phyloP scores from a whole-genome alignment of 2,888 invertebrate species.

The Heliconius charithonia region DNA sequence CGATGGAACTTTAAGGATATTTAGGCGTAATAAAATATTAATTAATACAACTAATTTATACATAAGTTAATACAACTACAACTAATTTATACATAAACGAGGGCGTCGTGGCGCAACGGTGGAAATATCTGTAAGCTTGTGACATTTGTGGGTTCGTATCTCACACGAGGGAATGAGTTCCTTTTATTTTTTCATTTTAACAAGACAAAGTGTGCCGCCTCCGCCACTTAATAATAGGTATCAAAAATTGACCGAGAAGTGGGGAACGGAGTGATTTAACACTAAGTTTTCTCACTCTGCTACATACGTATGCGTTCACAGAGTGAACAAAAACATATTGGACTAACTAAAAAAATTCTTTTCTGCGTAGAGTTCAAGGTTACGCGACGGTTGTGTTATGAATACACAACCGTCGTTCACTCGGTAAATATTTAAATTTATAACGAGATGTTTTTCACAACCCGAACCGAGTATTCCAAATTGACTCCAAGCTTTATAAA shows the following conservation, averaged over 20 bases:
- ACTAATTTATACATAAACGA: neutral
- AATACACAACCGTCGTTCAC: no score
- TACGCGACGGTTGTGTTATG: no score
- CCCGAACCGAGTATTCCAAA: neutral
- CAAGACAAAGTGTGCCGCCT: neutral
- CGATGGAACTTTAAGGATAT: neutral
- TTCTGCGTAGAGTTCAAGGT: no score
- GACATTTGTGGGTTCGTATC: neutral
- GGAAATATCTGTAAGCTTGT: no score
- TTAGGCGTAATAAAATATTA: neutral
- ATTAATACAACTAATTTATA: neutral
- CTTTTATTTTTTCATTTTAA: neutral
- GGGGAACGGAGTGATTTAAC: neutral
- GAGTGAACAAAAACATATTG: no score
- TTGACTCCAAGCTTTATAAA: neutral
- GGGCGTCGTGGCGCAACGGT: neutral
- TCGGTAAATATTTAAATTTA: no score
- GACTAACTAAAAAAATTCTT: no score
- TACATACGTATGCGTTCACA: neutral
- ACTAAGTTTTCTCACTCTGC: neutral
- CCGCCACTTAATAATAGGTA: neutral
- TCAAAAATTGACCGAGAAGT: neutral
- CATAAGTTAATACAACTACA: no score
- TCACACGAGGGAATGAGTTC: neutral
- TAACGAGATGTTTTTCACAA: neutral